Base-by-base conservation (phyloP, 2,797 vertebrate genomes). In the Thamnophis elegans region DNA sequence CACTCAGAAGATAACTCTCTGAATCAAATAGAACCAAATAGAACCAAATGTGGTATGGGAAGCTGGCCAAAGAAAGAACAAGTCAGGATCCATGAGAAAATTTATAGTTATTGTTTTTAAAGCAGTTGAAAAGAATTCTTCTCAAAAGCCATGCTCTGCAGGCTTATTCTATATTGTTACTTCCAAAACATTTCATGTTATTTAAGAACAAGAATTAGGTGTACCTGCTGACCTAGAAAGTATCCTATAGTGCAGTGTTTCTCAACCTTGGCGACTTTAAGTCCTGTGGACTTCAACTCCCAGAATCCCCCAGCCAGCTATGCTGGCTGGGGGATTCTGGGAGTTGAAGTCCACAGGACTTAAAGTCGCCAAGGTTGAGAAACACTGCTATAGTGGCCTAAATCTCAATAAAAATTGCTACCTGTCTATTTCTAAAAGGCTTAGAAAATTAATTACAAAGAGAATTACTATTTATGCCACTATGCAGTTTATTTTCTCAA, bases 201-300 rank as follows among this genome's bases (percentile, higher is more conserved):
- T 91, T 47, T 91, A 94, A n/a, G 82, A 93, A 92, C 4, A 82
- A 28, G 5, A 95, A 73, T 82, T 42, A 87, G 32, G 10, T 95
- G 60, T 93, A 89, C 42, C 51, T 59, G 13, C 78, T 51, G 91
- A 90, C 93, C 86, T 10, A 32, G 65, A 54, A 5, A 88, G 92
- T 68, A 87, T 28, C 42, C 58, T n/a, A 47, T 65, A 59, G 82
- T 65, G 22, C n/a, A n/a, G n/a, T n/a, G n/a, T n/a, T n/a, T n/a
- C n/a, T n/a, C n/a, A n/a, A n/a, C n/a, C n/a, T n/a, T n/a, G n/a
- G n/a, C n/a, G n/a, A n/a, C n/a, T n/a, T n/a, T n/a, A n/a, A n/a
- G n/a, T n/a, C n/a, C n/a, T n/a, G n/a, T n/a, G n/a, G n/a, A n/a
- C n/a, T n/a, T n/a, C n/a, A n/a, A n/a, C n/a, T n/a, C n/a, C n/a